phyloP scores from a whole-genome alignment of 2,797 vertebrate genomes.

The Agapornis canus region DNA sequence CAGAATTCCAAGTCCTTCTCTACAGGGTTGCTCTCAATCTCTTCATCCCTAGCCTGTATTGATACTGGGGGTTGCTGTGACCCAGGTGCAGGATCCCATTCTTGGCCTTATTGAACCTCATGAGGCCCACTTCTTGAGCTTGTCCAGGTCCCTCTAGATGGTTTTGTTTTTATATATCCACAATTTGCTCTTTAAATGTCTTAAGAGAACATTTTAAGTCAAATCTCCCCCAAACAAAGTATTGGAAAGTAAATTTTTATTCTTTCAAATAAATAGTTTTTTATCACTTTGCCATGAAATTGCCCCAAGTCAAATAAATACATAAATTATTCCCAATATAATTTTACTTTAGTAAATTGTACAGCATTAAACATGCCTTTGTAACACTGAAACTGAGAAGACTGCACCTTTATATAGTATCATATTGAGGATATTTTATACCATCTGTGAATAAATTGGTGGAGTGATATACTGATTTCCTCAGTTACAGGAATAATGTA shows the following conservation, averaged over 20 bases:
- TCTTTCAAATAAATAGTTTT: background rate
- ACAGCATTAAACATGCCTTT: background rate
- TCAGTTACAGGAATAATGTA: background rate
- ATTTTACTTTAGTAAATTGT: background rate
- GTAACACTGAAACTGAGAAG: background rate
- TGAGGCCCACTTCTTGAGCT: background rate
- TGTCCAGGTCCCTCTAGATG: background rate
- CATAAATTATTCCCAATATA: background rate
- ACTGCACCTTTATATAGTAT: background rate
- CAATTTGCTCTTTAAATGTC: background rate
- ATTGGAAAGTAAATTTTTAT: background rate
- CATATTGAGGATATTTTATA: background rate
- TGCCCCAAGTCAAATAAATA: background rate
- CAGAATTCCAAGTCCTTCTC: too few relatives aligned
- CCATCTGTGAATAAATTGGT: background rate
- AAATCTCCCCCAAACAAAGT: background rate
- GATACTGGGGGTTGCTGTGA: background rate
- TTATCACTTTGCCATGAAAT: background rate
- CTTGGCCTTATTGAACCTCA: background rate
- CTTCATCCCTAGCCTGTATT: too few relatives aligned
- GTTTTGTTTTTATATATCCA: background rate
- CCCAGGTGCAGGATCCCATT: background rate
- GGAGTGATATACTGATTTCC: background rate
- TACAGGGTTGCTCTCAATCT: too few relatives aligned
- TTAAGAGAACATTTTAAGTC: background rate